Evolutionary conservation across 1,140 invertebrate genomes (phyloP), one percentile per base, ranked within the genome.

Genomic region (Lepidurus couesii): DNA sequence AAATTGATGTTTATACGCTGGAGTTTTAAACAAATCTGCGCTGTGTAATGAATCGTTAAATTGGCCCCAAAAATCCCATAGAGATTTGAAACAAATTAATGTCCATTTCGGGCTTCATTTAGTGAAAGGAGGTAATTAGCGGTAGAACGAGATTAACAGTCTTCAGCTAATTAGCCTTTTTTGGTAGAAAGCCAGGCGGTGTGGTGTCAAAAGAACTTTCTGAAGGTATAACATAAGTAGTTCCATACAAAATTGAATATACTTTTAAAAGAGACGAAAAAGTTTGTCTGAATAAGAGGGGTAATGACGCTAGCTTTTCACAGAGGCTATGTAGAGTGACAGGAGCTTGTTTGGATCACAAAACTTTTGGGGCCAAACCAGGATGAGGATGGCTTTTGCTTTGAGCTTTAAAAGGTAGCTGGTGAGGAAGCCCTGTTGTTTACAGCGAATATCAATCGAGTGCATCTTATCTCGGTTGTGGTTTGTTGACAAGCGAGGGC

Each of bases 401-500:
- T 65, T n/a, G 53, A 65, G 21, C 16, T 13, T 21, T 65, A 21
- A 7, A 16, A 7, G 13, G 21, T 1, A 11, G 8, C 21, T 65
- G 43, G 13, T n/a, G 9, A 11, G 43, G 75, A 76, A 16, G 24
- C 21, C 9, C 26, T n/a, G 75, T 76, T 76, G 75, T 44, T 76
- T 44, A 76, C 75, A 11, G 26, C 21, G 43, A 76, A 76, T 44
- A 42, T 42, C 75, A 76, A 42, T 16, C 43, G 43, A 34, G 10
- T 42, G 42, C 45, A 44, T 44, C 45, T 76, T 44, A 42, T 44
- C 43, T 44, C 10, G 42, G 8, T 76, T 24, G n/a, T 9, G 75
- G 77, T 75, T 24, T n/a, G 73, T 42, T 73, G 73, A 76, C 78
- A 42, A 75, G 65, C 75, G 47, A 75, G 78, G 47, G 53, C 74